Evolutionary conservation across 2,113 vertebrate species (phyloP).

Genomic region (Neogobius melanostomus): DNA sequence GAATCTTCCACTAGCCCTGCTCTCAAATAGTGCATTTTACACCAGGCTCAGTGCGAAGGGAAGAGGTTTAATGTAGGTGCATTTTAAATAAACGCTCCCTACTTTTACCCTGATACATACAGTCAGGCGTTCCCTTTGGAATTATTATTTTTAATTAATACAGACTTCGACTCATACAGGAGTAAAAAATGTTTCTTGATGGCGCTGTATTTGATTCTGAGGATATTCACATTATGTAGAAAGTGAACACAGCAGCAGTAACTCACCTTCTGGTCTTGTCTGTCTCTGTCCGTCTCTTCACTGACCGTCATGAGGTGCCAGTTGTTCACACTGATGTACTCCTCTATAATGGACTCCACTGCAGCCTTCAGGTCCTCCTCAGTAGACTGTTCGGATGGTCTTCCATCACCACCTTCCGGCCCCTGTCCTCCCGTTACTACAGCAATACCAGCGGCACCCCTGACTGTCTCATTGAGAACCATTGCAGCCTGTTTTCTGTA

Average conservation of each 20-base stretch:
- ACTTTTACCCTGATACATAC: background rate
- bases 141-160: no score
- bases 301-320: constrained; percentile 84
- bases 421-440: constrained; percentile 65
- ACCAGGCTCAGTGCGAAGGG: background rate
- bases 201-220: no score
- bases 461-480: constrained; percentile 87
- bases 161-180: no score
- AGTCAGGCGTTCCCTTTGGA: background rate
- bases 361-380: constrained; percentile 78
- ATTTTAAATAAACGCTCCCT: background rate
- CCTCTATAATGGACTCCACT: constrained; percentile 81
- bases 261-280: constrained; percentile 56
- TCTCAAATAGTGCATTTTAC: constrained; percentile 7
- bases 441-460: constrained; percentile 80
- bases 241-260: background rate
- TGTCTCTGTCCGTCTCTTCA: constrained; percentile 60
- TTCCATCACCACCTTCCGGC: background rate
- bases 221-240: background rate
- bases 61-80: background rate
- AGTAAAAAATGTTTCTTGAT: no score
- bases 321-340: constrained; percentile 86
- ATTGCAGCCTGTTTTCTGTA: constrained; percentile 91
- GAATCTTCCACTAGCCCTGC: background rate
- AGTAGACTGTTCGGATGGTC: background rate